Percentiles rank a stretch among this genome's conserved stretches.
These are phyloP conservation scores for Meloidogyne hapla DNA, from an alignment of 1,140 invertebrate genomes.

Conservation along the genomic window DNA sequence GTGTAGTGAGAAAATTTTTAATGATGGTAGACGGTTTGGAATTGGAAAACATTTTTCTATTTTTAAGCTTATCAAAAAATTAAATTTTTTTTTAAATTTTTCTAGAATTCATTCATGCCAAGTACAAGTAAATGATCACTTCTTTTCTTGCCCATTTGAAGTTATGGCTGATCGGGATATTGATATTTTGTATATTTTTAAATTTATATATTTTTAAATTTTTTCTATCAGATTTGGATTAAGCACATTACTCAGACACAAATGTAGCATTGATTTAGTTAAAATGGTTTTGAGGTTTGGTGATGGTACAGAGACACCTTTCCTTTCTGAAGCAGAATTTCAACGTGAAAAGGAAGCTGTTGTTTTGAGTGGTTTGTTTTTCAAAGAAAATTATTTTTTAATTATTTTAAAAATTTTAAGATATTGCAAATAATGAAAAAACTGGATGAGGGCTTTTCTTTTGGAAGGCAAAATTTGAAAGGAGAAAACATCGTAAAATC, in stretches of 20 bases:
- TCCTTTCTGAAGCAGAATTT: slow-evolving; percentile 80
- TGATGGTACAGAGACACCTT: slow-evolving; percentile 86
- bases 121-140: slow-evolving; percentile 89
- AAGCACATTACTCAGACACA: slow-evolving; percentile 91
- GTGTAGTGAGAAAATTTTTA: no score
- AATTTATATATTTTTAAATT: not conserved
- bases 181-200: slow-evolving; percentile 78
- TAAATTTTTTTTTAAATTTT: slow-evolving; percentile 19
- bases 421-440: not conserved
- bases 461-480: not conserved
- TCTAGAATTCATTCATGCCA: slow-evolving; percentile 68
- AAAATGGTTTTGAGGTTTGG: slow-evolving; percentile 84
- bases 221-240: slow-evolving; percentile 70
- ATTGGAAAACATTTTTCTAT: no score
- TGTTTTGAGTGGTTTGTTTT: not conserved
- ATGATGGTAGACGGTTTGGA: no score
- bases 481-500: no score
- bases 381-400: not conserved
- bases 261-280: slow-evolving; percentile 88
- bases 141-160: slow-evolving; percentile 84
- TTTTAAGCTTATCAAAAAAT: no score
- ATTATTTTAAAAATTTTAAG: no score
- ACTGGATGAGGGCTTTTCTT: not conserved
- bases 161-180: slow-evolving; percentile 95
- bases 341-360: slow-evolving; percentile 32